Evolutionary conservation across 2,797 vertebrate genomes (phyloP).

Genomic region (Pangasius larnaudii): DNA sequence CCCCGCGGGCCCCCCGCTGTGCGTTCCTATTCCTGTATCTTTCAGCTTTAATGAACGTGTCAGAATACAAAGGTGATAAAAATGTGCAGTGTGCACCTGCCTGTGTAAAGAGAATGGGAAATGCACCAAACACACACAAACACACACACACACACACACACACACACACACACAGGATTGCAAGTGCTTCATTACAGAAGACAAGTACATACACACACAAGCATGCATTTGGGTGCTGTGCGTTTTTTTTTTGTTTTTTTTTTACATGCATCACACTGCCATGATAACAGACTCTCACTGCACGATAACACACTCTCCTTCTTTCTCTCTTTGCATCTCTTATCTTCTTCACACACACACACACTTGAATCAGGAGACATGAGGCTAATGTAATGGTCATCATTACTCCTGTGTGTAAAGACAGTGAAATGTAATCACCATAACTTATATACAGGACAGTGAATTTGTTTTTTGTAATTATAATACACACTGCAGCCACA

Average conservation of each 20-base stretch:
- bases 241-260: background rate
- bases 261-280: background rate
- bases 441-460: background rate
- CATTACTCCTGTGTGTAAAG: background rate
- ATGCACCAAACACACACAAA: slow-evolving; percentile 53
- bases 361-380: background rate
- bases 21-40: background rate
- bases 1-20: too few species aligned
- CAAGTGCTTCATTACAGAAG: slow-evolving; percentile 40
- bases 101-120: slow-evolving; percentile 76
- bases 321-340: background rate
- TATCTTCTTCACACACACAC: background rate
- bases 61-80: slow-evolving; percentile 73
- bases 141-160: slow-evolving; percentile 22
- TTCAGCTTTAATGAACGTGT: slow-evolving; percentile 70
- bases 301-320: background rate
- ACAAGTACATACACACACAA: slow-evolving; percentile 16
- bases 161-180: slow-evolving; percentile 36
- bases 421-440: background rate
- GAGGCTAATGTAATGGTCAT: background rate
- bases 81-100: slow-evolving; percentile 40
- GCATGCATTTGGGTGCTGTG: background rate
- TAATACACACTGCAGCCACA: slow-evolving; percentile 40
- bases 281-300: background rate
- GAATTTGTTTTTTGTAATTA: background rate